Base-by-base conservation (phyloP, 30 jellyfish, hydroid and myxozoan species). In the Sanderia malayensis region DNA sequence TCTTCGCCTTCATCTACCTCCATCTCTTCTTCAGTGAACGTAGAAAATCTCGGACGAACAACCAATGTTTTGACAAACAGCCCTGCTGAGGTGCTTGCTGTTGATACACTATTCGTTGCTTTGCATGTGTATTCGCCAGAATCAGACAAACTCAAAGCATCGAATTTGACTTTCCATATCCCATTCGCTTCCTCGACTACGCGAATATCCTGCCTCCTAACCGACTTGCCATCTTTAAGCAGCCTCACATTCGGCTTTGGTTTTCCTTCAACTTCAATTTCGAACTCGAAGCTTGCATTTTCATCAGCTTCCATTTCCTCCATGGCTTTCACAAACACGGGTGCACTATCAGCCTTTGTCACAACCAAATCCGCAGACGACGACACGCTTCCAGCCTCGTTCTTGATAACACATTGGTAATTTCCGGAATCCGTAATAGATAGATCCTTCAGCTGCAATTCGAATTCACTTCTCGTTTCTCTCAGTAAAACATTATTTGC, bases 181-280 rank as follows among this genome's bases (percentile, higher is more conserved):
- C 94, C 86, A 13, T 29, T 74, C 7, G 26, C 53, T n/a, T 57
- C 86, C 19, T 82, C 94, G 11, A 59, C 47, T 10, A 70, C 1
- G 21, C 52, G 22, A 13, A 66, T 32, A 11, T 65, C 41, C 10
- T 80, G 82, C 21, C 73, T 57, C 29, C 78, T 86, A 1, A 93
- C 45, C 41, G 74, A 85, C 27, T 93, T 61, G 44, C 92, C 95
- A 68, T 93, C 92, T 71, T 79, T 80, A 30, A 70, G 71, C 58
- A 93, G 79, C 46, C 26, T 72, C 26, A 93, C 94, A 13, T 62
- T 85, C 11, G 99, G 95, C 60, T 61, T 61, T 21, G 96, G 96
- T 7, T 77, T 65, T 32, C 96, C 96, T 1, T 71, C 64, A 2
- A 82, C 94, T 46, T 76, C 88, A 20, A 78, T 87, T 0, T 26